Conservation (phyloP, 2,113 vertebrate genomes). For the Puntigrus tetrazona region DNA sequence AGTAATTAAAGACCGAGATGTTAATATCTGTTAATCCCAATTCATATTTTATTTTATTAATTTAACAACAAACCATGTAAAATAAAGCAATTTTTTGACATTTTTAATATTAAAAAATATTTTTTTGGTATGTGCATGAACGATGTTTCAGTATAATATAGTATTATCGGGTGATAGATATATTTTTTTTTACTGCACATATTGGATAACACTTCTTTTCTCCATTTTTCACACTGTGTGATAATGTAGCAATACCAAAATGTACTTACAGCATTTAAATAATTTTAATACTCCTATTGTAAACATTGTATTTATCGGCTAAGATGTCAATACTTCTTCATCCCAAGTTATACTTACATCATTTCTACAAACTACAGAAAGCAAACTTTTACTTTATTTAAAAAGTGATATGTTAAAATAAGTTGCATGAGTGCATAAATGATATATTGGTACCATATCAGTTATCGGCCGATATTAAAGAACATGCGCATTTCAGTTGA, state of each 20-base stretch:
- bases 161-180: background rate
- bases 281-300: background rate
- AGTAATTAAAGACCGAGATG: background rate
- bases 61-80: background rate
- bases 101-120: too few species aligned
- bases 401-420: background rate
- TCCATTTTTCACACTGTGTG: background rate
- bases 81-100: too few species aligned
- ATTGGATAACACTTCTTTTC: too few species aligned
- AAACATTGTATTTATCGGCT: background rate
- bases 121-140: background rate
- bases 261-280: background rate
- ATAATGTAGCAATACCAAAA: background rate
- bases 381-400: background rate
- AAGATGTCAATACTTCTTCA: background rate
- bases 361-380: background rate
- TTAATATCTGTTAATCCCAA: background rate
- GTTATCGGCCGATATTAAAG: background rate
- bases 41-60: background rate
- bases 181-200: too few species aligned
- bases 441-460: background rate
- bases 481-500: too few species aligned
- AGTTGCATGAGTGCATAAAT: background rate
- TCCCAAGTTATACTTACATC: background rate
- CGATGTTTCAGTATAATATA: background rate